Conservation (phyloP, 2,888 invertebrate genomes). For the Gryllus longicercus region DNA sequence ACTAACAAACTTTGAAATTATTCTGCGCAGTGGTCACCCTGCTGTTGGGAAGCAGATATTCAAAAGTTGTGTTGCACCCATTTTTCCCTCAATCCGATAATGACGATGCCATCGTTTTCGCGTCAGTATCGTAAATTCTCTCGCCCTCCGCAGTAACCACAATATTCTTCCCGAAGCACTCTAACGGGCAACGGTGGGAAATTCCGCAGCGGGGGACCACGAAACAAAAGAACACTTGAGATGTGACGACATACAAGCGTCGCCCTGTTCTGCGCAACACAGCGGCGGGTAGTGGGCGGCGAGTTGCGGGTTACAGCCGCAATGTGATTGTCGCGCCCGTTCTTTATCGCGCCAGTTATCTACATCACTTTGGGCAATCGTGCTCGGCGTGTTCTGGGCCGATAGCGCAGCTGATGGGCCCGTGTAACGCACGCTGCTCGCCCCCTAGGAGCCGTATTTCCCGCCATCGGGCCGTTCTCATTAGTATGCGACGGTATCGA, state of each 20-base stretch:
- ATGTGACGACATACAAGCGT: slow-evolving; percentile 1
- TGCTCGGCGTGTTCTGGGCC: neutral
- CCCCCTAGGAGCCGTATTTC: neutral
- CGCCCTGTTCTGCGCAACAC: neutral
- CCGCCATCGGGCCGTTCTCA: neutral
- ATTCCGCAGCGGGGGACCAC: neutral
- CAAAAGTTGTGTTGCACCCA: no score
- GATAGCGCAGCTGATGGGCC: neutral
- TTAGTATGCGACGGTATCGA: neutral
- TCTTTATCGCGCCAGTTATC: neutral
- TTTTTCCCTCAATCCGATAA: no score
- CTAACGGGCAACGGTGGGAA: neutral
- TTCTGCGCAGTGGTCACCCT: no score
- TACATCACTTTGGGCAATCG: neutral
- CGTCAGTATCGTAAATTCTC: no score
- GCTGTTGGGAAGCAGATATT: no score
- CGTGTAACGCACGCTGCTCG: neutral
- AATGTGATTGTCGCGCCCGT: neutral
- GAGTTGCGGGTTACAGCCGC: neutral
- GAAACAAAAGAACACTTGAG: neutral
- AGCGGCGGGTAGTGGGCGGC: no score
- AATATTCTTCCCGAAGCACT: no score
- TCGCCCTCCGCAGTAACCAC: no score
- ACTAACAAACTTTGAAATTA: no score
- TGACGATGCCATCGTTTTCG: no score